Evolutionary conservation across 2,113 vertebrate genomes (phyloP), one percentile per base, ranked within the genome.

Genomic region (Lycaon pictus): DNA sequence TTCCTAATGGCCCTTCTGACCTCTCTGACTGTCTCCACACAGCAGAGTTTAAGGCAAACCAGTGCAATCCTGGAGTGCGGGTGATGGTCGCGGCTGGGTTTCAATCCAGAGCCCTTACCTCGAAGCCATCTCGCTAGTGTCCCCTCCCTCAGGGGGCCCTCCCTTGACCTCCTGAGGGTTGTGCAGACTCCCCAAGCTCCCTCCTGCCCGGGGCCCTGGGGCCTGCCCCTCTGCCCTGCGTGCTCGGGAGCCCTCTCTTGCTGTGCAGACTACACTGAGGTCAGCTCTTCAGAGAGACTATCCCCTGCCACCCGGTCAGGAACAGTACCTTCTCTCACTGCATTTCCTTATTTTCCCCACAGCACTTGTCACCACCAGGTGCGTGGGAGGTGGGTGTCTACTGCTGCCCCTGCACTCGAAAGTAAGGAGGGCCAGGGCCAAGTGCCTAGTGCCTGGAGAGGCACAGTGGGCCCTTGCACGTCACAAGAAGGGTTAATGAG

Each of bases 401-500:
- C n/a, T 43, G 15, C 22, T 8, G 17, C 16, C 76, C 22, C 51
- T 7, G 43, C 53, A 9, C 56, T 1, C 1, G 77, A 65, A 22
- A 22, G 35, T 32, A 37, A 60, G 56, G 53, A 69, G 29, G 51
- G 23, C 37, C 0, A 17, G 23, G 53, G 58, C 35, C 8, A 12
- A 3, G 16, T 86, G 29, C 72, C 53, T 17, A 29, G 25, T 9
- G 76, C 51, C 23, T 56, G 13, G 11, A 56, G 25, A 43, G 27
- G 25, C 74, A 6, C 43, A 62, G 63, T 13, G 29, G 69, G 55
- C 13, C 35, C 13, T 48, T 6, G 4, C 8, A 22, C 11, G 0
- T 27, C 0, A 23, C 32, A 22, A 4, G 11, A 9, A 25, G 11
- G 23, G 16, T n/a, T 35, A 11, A 3, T 3, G 3, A 15, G 37